These are phyloP conservation scores for Mimumesa dahlbomi DNA, from an alignment of 2,888 invertebrate species.

Conservation along the genomic window DNA sequence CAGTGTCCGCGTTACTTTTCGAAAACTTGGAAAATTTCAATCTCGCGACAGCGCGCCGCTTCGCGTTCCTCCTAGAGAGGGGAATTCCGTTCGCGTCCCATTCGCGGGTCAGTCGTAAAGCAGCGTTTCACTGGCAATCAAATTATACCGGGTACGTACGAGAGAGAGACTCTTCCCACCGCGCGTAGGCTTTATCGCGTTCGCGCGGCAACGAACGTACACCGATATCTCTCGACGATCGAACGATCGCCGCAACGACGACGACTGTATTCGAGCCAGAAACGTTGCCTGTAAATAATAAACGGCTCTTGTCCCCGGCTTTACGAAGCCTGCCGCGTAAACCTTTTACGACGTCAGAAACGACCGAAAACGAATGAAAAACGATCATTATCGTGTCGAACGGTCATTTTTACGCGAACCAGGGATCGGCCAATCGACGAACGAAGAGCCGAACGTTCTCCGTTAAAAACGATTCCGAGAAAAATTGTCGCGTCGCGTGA, in stretches of 20 bases:
- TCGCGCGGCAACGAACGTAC: background rate
- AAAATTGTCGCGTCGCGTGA: too few species aligned
- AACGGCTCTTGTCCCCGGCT: conserved; percentile 29
- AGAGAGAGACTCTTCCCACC: conserved; percentile 13
- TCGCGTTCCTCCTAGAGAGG: background rate
- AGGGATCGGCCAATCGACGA: too few species aligned
- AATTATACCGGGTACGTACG: conserved; percentile 2
- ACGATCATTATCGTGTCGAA: too few species aligned
- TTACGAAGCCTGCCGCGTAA: conserved; percentile 9
- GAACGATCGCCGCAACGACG: conserved; percentile 22
- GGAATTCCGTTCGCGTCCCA: conserved; percentile 21
- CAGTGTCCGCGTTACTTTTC: too few species aligned
- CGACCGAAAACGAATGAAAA: conserved; percentile 8
- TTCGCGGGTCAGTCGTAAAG: conserved; percentile 39
- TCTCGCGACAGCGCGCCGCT: background rate
- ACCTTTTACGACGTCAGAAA: background rate
- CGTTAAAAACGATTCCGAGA: too few species aligned
- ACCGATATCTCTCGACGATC: conserved; percentile 20
- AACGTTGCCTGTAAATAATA: conserved; percentile 33
- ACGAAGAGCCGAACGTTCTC: too few species aligned
- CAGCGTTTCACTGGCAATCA: conserved; percentile 15
- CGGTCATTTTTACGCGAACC: too few species aligned
- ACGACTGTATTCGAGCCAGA: conserved; percentile 36
- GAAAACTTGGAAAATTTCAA: background rate
- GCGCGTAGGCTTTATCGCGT: conserved; percentile 4